Evolutionary conservation across 1,140 invertebrate genomes (phyloP).

Genomic region (Brachionus manjavacas): DNA sequence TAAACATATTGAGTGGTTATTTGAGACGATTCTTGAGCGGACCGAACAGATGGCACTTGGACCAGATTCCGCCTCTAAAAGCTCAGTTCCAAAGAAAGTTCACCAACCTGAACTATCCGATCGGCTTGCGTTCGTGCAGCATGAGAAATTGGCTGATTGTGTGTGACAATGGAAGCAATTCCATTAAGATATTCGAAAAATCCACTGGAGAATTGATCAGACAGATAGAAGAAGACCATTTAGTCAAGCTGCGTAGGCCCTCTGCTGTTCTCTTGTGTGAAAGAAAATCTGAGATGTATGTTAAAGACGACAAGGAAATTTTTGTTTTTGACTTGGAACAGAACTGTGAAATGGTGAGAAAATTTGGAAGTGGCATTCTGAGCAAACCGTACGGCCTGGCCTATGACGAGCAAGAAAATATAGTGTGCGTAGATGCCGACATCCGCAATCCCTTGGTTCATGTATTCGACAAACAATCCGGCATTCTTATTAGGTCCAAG

Average conservation of each 20-base stretch:
- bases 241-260: not conserved
- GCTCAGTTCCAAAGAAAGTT: constrained; percentile 29
- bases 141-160: constrained; percentile 38
- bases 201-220: not conserved
- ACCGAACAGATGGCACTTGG: not conserved
- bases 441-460: not conserved
- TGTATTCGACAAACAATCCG: not conserved
- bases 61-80: constrained; percentile 17
- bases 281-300: not conserved
- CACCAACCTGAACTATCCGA: not conserved
- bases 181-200: constrained; percentile 34
- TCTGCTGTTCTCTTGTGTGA: not conserved
- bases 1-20: not conserved
- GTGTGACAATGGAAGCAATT: constrained; percentile 14
- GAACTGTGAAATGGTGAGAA: not conserved
- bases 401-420: not conserved
- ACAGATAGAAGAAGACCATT: not conserved
- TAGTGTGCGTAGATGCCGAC: constrained; percentile 5
- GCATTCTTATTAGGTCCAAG: not conserved
- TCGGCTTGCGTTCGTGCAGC: not conserved
- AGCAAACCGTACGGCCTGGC: constrained; percentile 14
- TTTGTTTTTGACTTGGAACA: constrained; percentile 31
- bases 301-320: constrained; percentile 38
- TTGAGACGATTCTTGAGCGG: not conserved
- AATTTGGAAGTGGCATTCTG: not conserved